A percentile compares a stretch with the other conserved stretches of the same genome.
Evolutionary conservation across 2,113 vertebrate genomes (phyloP).

Genomic region (Anhinga rufa): DNA sequence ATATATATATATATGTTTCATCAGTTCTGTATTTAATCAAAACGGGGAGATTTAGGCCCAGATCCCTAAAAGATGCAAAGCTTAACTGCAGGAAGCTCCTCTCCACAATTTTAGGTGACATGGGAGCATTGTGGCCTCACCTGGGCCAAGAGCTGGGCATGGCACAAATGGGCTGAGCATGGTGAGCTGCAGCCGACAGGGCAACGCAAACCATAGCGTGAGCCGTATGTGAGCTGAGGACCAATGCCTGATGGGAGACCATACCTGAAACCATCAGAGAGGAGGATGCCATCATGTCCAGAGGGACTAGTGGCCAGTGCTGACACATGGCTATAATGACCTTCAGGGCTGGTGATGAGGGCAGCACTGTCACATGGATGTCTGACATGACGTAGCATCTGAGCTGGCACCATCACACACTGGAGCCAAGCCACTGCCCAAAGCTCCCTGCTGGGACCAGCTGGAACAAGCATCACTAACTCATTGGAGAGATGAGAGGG

Average conservation of each 20-base stretch:
- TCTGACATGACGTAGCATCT: fast-evolving
- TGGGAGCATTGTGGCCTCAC: fast-evolving
- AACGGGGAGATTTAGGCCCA: neutral
- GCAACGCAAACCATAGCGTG: neutral
- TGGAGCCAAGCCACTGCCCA: neutral
- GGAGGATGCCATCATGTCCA: neutral
- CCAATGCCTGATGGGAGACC: fast-evolving
- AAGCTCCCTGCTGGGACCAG: fast-evolving
- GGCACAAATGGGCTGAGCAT: fast-evolving
- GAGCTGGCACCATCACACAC: neutral
- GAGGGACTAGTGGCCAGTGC: neutral
- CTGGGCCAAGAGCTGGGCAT: neutral
- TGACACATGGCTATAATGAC: neutral
- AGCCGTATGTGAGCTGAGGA: neutral
- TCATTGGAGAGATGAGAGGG: neutral
- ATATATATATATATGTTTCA: neutral
- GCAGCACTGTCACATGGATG: neutral
- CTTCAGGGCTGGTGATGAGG: neutral
- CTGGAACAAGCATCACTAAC: neutral
- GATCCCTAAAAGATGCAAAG: neutral
- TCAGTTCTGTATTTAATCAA: neutral
- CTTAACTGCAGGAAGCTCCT: neutral
- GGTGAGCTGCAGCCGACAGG: neutral
- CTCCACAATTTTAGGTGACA: neutral
- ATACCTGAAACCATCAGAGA: neutral